These are phyloP conservation scores for Turdus rufiventris DNA, from an alignment of 2,113 vertebrate species.

Conservation along the genomic window DNA sequence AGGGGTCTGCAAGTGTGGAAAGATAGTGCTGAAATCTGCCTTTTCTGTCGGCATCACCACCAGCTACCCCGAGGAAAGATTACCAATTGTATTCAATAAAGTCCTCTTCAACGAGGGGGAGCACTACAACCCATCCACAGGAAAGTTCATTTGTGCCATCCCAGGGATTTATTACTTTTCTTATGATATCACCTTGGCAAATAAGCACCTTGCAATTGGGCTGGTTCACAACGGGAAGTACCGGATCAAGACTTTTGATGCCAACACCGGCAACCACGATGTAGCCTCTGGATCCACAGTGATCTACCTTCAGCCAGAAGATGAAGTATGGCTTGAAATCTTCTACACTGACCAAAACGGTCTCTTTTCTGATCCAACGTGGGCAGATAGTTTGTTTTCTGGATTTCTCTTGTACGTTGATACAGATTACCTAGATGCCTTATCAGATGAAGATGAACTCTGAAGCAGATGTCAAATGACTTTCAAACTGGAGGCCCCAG, in stretches of 20 bases:
- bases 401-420: constrained; percentile 95
- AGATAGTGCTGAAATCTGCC: constrained; percentile 89
- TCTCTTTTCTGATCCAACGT: constrained; percentile 90
- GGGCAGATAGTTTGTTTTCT: constrained; percentile 96
- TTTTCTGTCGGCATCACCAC: constrained; percentile 97
- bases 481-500: not conserved
- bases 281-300: constrained; percentile 93
- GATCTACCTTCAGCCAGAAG: constrained; percentile 91
- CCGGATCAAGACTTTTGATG: constrained; percentile 93
- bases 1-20: constrained; percentile 89
- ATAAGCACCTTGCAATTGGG: constrained; percentile 94
- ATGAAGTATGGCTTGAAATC: constrained; percentile 98
- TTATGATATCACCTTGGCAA: constrained; percentile 94
- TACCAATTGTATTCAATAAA: constrained; percentile 94
- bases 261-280: constrained; percentile 96
- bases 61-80: constrained; percentile 89
- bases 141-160: constrained; percentile 95
- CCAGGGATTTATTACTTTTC: constrained; percentile 97
- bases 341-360: constrained; percentile 95
- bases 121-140: constrained; percentile 89
- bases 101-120: constrained; percentile 91
- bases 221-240: constrained; percentile 94
- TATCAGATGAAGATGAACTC: constrained; percentile 85
- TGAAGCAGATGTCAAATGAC: constrained; percentile 17
- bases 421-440: constrained; percentile 88